Evolutionary conservation across 1,140 invertebrate genomes (phyloP).

Genomic region (Lepidurus couesii): DNA sequence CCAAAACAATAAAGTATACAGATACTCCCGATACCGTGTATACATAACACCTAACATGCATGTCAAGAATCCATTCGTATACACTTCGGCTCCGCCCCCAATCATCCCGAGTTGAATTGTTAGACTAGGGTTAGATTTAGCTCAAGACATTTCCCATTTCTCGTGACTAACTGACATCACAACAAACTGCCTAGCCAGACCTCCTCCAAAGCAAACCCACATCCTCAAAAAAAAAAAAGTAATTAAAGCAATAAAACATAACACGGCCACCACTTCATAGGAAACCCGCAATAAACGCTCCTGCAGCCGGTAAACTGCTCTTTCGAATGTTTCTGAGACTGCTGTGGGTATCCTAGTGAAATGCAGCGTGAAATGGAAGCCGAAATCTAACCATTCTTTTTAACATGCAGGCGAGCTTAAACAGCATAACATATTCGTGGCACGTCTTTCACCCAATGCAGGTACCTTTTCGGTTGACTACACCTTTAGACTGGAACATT

Average conservation of each 20-base stretch:
- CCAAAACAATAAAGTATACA: too few relatives aligned
- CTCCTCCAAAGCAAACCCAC: neutral
- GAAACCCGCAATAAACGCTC: neutral
- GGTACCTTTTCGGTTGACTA: constrained; percentile 18
- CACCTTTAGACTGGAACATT: constrained; percentile 1
- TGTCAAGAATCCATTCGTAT: constrained; percentile 4
- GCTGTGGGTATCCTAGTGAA: neutral
- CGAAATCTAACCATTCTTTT: neutral
- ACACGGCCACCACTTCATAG: too few relatives aligned
- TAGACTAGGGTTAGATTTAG: neutral
- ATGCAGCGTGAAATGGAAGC: constrained; percentile 2
- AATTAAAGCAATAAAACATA: too few relatives aligned
- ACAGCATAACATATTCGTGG: neutral
- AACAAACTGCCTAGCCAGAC: neutral
- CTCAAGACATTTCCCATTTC: neutral
- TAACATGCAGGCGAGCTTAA: neutral
- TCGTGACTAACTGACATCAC: neutral
- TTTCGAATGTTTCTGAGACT: neutral
- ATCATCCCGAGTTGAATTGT: neutral
- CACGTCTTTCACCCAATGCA: constrained; percentile 1
- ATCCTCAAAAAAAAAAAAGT: too few relatives aligned
- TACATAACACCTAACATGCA: neutral
- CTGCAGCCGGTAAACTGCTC: neutral
- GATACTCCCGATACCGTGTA: neutral
- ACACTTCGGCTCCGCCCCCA: neutral